Evolutionary conservation across 2,797 vertebrate species (phyloP), one percentile per base, ranked within the genome.

Genomic region (Botia almorhae): DNA sequence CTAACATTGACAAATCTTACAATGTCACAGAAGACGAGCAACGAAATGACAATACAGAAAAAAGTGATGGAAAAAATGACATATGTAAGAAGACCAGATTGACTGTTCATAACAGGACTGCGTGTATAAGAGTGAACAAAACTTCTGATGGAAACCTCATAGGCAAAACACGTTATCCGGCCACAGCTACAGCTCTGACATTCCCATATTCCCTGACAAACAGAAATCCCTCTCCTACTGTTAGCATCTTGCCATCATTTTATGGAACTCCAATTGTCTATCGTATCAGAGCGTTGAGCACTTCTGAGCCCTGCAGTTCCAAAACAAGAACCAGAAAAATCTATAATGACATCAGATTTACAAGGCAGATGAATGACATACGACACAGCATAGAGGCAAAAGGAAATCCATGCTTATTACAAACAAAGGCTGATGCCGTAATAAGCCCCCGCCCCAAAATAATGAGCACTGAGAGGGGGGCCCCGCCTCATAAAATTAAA

Each of bases 401-500:
- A 71, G 79, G 68, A 86, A 43, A 78, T 56, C 58, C 61, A 64
- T 48, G 39, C 46, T 76, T 67, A 72, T 76, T 82, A 19, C 71
- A 80, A 63, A 64, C 12, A 16, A 76, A 63, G 12, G 7, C 70
- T 70, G 68, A 48, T 58, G 36, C 10, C 65, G 50, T 43, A 67
- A 21, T 70, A 2, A 19, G 50, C 16, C 50, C 75, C 43, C 74
- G 39, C 78, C 84, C 79, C 46, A 64, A 74, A 83, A 78, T 84
- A 84, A 81, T 69, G 68, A 81, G 80, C 70, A 11, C 61, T 3
- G 75, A 76, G 78, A 70, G 74, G 61, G 82, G 68, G 64, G 63
- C 58, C 8, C 39, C 23, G 16, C 14, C 78, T 74, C 60, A 64
- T 85, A 84, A 84, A 86, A 85, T 65, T 7, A 88, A 88, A 79